These are phyloP conservation scores for Ochropleura plecta DNA, from an alignment of 2,888 invertebrate genomes.

Conservation along the genomic window DNA sequence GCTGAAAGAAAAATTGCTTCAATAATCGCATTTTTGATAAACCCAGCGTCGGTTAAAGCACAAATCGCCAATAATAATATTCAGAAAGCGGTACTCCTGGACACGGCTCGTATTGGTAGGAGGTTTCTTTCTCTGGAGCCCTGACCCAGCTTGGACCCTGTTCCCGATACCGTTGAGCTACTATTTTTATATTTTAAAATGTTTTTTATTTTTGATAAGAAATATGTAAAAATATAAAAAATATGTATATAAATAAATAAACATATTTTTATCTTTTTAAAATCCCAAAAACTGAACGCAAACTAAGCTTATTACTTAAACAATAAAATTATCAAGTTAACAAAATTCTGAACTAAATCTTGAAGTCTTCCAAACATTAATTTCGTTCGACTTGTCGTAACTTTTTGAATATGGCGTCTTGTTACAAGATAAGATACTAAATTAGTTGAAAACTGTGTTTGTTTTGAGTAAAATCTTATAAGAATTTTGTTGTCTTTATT, in stretches of 20 bases:
- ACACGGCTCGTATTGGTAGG: too few relatives aligned
- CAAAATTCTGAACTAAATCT: slow-evolving; percentile 8
- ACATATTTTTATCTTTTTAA: too few relatives aligned
- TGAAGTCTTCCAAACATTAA: slow-evolving; percentile 21
- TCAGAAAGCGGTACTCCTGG: too few relatives aligned
- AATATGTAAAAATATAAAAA: too few relatives aligned
- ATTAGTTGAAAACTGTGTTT: slow-evolving; percentile 12
- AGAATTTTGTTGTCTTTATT: not conserved
- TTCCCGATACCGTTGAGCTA: too few relatives aligned
- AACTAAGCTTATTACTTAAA: too few relatives aligned
- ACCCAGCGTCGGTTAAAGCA: not conserved
- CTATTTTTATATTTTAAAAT: too few relatives aligned
- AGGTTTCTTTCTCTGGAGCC: too few relatives aligned
- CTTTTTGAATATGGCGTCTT: slow-evolving; percentile 9
- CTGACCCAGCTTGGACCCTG: too few relatives aligned
- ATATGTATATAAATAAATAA: too few relatives aligned
- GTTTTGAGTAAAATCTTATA: not conserved
- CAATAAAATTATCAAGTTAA: slow-evolving; percentile 22
- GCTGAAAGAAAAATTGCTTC: not conserved
- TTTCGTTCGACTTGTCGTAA: slow-evolving; percentile 9
- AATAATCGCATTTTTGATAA: not conserved
- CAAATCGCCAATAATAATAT: not conserved
- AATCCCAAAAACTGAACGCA: too few relatives aligned
- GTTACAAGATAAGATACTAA: slow-evolving; percentile 5
- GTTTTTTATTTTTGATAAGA: too few relatives aligned